Evolutionary conservation across 1,140 invertebrate genomes (phyloP).

Genomic region (Sycobia sp.): DNA sequence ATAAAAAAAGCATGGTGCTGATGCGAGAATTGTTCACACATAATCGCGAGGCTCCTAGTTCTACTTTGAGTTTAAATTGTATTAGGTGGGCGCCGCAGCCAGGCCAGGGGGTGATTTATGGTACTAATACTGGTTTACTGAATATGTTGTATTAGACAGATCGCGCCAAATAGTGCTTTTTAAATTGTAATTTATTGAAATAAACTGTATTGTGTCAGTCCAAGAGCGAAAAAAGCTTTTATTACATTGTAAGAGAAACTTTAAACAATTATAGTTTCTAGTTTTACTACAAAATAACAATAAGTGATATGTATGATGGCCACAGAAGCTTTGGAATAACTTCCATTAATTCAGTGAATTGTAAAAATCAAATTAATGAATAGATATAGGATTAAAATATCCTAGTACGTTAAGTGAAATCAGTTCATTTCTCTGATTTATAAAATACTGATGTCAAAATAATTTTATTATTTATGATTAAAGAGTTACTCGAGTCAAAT

Average conservation of each 20-base stretch:
- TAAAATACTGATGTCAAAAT: no score
- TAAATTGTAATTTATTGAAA: background rate
- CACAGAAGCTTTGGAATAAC: background rate
- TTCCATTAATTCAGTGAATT: conserved; percentile 8
- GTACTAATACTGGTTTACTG: conserved; percentile 82
- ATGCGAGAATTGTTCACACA: conserved; percentile 68
- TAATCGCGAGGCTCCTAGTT: conserved; percentile 64
- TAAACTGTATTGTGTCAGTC: background rate
- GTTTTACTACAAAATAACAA: no score
- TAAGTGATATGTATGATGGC: background rate
- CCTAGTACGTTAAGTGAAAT: background rate
- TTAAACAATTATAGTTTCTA: background rate
- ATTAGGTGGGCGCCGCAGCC: conserved; percentile 81
- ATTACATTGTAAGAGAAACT: conserved; percentile 17
- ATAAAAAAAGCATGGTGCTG: conserved; percentile 61
- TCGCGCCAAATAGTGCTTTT: background rate
- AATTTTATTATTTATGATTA: no score
- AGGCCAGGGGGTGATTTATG: conserved; percentile 83
- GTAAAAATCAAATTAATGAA: conserved; percentile 16
- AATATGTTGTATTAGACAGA: conserved; percentile 65
- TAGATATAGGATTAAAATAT: background rate
- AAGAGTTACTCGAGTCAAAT: no score
- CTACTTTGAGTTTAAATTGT: conserved; percentile 80
- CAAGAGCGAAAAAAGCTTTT: conserved; percentile 9
- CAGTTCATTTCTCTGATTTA: background rate